These are phyloP conservation scores for Pocota personata DNA, from an alignment of 2,888 invertebrate genomes.

Conservation along the genomic window DNA sequence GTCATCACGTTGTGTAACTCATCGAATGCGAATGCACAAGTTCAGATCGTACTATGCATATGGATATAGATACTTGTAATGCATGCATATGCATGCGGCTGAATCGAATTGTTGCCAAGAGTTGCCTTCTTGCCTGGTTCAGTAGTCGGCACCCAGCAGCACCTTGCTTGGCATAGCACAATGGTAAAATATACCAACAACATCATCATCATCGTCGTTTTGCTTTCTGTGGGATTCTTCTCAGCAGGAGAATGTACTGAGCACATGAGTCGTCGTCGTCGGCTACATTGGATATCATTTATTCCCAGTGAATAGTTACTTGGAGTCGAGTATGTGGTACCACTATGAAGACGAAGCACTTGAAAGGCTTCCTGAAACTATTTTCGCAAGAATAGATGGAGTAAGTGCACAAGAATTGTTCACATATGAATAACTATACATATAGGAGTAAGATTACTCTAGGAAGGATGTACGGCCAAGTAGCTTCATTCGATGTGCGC, in stretches of 20 bases:
- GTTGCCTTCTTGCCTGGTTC: constrained; percentile 54
- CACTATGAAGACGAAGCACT: constrained; percentile 34
- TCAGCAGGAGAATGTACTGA: constrained; percentile 26
- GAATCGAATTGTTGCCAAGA: constrained; percentile 59
- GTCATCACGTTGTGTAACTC: constrained; percentile 37
- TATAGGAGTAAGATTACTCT: neutral
- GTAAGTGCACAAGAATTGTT: constrained; percentile 34
- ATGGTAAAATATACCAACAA: constrained; percentile 15
- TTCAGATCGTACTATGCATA: constrained; percentile 18
- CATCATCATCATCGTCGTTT: constrained; percentile 37
- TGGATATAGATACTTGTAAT: neutral
- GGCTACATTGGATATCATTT: constrained; percentile 39
- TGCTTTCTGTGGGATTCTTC: constrained; percentile 31
- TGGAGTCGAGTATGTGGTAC: constrained; percentile 10
- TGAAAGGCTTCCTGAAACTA: constrained; percentile 71
- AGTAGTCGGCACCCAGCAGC: constrained; percentile 53
- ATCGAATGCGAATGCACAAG: constrained; percentile 41
- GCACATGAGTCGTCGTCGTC: constrained; percentile 33
- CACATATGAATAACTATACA: neutral
- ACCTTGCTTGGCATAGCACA: constrained; percentile 33
- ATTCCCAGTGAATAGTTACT: constrained; percentile 23
- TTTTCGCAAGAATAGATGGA: constrained; percentile 51
- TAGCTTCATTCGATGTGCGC: constrained; percentile 53
- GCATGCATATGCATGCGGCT: constrained; percentile 41
- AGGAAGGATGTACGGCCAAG: neutral